Evolutionary conservation across 2,113 vertebrate species (phyloP).

Genomic region (Oceanites oceanicus): DNA sequence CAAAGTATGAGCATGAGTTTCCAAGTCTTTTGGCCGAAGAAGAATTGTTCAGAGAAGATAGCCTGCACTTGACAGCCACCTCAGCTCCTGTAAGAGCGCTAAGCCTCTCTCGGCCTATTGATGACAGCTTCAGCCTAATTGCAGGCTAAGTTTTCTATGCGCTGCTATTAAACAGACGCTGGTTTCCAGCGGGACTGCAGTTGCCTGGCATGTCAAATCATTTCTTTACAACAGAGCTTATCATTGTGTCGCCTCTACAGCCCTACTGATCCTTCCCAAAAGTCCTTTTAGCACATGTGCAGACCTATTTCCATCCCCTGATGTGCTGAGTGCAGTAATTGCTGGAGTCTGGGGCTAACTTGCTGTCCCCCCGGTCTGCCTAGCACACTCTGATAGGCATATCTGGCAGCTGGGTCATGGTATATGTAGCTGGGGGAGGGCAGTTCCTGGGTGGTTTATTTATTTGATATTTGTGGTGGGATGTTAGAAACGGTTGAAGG

Average conservation of each 20-base stretch:
- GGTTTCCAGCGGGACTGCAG: slow-evolving; percentile 54
- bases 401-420: slow-evolving; percentile 49
- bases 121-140: slow-evolving; percentile 62
- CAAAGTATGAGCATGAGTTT: neutral
- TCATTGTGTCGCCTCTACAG: slow-evolving; percentile 51
- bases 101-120: slow-evolving; percentile 44
- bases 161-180: slow-evolving; percentile 38
- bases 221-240: slow-evolving; percentile 69
- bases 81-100: slow-evolving; percentile 41
- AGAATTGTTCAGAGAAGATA: slow-evolving; percentile 1
- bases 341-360: slow-evolving; percentile 26
- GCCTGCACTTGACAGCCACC: slow-evolving; percentile 39
- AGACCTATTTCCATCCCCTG: slow-evolving; percentile 43
- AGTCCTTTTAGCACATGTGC: slow-evolving; percentile 62
- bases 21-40: neutral
- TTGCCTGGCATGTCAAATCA: slow-evolving; percentile 64
- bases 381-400: neutral
- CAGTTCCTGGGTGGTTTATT: slow-evolving; percentile 12
- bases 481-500: slow-evolving; percentile 34
- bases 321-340: slow-evolving; percentile 29
- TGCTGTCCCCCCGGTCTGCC: neutral
- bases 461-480: neutral
- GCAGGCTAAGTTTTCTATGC: slow-evolving; percentile 16
- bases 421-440: neutral
- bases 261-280: slow-evolving; percentile 60